Conservation (phyloP, 2,888 invertebrate genomes). For the Mimumesa dahlbomi region DNA sequence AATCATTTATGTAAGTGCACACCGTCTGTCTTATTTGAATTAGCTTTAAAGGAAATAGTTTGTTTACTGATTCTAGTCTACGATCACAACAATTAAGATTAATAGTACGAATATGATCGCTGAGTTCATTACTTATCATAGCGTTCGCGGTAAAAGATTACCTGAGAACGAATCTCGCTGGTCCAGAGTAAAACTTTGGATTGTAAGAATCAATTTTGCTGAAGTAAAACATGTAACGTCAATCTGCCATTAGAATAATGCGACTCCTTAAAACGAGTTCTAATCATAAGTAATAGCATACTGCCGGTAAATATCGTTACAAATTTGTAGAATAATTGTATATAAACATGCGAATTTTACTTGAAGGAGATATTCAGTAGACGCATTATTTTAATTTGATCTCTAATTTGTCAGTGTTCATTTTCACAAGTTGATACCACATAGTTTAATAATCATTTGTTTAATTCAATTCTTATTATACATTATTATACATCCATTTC, state of each 20-base stretch:
- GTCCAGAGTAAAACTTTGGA: slow-evolving; percentile 12
- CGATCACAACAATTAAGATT: slow-evolving; percentile 55
- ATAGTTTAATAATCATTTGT: slow-evolving; percentile 22
- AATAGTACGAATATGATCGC: slow-evolving; percentile 15
- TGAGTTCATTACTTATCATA: slow-evolving; percentile 12
- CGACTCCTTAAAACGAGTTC: slow-evolving; percentile 29
- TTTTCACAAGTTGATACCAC: slow-evolving; percentile 23
- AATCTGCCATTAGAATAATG: slow-evolving; percentile 51
- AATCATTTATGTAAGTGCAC: slow-evolving; percentile 17
- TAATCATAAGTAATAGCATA: slow-evolving; percentile 42
- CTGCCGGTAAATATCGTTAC: slow-evolving; percentile 41
- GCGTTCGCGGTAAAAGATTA: neutral
- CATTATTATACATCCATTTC: neutral
- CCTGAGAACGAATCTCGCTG: neutral
- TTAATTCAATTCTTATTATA: neutral
- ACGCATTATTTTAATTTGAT: slow-evolving; percentile 48
- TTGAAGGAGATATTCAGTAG: slow-evolving; percentile 41
- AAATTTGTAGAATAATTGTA: slow-evolving; percentile 51
- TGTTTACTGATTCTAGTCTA: slow-evolving; percentile 74
- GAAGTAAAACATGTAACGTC: slow-evolving; percentile 17
- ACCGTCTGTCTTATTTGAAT: slow-evolving; percentile 57
- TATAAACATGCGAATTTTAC: slow-evolving; percentile 51
- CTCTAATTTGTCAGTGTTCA: slow-evolving; percentile 54
- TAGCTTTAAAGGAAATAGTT: slow-evolving; percentile 63
- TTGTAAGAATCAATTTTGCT: slow-evolving; percentile 14